A percentile compares a stretch with the other conserved stretches of the same genome.
Evolutionary conservation across 2,888 invertebrate species (phyloP).

Genomic region (Salpingus planirostris): DNA sequence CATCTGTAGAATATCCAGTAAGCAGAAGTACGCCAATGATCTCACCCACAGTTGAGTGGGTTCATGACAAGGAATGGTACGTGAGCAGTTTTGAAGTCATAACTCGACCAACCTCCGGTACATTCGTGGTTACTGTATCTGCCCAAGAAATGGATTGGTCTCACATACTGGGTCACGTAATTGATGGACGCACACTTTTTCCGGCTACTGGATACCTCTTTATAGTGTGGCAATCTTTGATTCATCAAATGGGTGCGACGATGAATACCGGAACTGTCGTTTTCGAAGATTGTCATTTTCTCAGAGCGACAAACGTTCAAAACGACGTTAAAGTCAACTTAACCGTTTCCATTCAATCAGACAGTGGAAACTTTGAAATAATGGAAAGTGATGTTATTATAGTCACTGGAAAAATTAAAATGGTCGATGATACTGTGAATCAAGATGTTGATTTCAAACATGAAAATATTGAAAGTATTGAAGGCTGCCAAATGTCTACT

Average conservation of each 20-base stretch:
- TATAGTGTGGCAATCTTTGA: constrained; percentile 48
- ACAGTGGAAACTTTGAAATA: constrained; percentile 31
- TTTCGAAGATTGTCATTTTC: constrained; percentile 52
- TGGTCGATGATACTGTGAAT: constrained; percentile 18
- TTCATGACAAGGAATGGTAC: constrained; percentile 70
- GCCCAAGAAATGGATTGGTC: constrained; percentile 58
- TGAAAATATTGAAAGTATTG: constrained; percentile 12
- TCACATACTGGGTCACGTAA: constrained; percentile 69
- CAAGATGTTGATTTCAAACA: constrained; percentile 32
- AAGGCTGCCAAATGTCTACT: constrained; percentile 43
- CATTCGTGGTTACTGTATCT: constrained; percentile 51
- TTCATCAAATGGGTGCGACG: constrained; percentile 35
- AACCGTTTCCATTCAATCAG: constrained; percentile 23
- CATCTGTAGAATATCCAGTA: constrained; percentile 70
- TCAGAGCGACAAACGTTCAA: constrained; percentile 45
- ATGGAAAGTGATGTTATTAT: constrained; percentile 16
- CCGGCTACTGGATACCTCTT: constrained; percentile 54
- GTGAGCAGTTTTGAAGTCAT: constrained; percentile 45
- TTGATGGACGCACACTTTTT: constrained; percentile 57
- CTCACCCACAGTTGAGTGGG: constrained; percentile 78
- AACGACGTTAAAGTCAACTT: constrained; percentile 32
- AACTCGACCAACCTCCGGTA: constrained; percentile 48
- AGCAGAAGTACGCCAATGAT: constrained; percentile 46
- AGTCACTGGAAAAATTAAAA: constrained; percentile 18
- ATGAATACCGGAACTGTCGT: constrained; percentile 45